phyloP scores from a whole-genome alignment of 2,888 invertebrate species.

The Drosophila longiperda region DNA sequence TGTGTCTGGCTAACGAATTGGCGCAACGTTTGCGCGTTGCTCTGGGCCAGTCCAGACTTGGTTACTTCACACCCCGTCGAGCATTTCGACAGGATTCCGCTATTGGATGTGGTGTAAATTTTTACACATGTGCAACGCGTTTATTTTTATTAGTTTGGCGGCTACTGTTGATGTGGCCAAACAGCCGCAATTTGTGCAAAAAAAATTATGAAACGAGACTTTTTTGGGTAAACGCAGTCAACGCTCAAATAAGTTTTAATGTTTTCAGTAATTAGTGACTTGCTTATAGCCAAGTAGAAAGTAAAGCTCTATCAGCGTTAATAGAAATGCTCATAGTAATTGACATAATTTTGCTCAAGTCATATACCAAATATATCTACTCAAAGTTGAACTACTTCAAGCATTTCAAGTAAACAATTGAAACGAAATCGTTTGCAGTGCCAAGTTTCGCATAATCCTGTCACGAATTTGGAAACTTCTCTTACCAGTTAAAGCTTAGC shows the following conservation, averaged over 20 bases:
- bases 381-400: neutral
- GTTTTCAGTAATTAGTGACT: slow-evolving; percentile 74
- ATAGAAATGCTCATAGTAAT: neutral
- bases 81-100: slow-evolving; percentile 7
- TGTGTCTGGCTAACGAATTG: slow-evolving; percentile 71
- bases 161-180: slow-evolving; percentile 30
- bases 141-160: slow-evolving; percentile 75
- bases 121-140: slow-evolving; percentile 73
- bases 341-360: neutral
- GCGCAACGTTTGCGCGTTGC: slow-evolving; percentile 42
- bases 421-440: slow-evolving; percentile 24
- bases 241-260: slow-evolving; percentile 78
- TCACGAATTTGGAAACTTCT: slow-evolving; percentile 41
- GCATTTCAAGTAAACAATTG: slow-evolving; percentile 16
- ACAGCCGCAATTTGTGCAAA: slow-evolving; percentile 82
- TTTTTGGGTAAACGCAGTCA: slow-evolving; percentile 77
- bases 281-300: slow-evolving; percentile 9
- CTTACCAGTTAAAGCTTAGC: slow-evolving; percentile 29
- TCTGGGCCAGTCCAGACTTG: slow-evolving; percentile 35
- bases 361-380: neutral
- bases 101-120: slow-evolving; percentile 66
- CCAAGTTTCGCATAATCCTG: slow-evolving; percentile 38
- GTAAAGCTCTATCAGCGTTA: neutral
- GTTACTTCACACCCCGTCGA: neutral
- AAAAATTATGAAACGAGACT: slow-evolving; percentile 82